Evolutionary conservation across 1,140 invertebrate genomes (phyloP), one percentile per base, ranked within the genome.

Genomic region (Diorhabda carinulata): DNA sequence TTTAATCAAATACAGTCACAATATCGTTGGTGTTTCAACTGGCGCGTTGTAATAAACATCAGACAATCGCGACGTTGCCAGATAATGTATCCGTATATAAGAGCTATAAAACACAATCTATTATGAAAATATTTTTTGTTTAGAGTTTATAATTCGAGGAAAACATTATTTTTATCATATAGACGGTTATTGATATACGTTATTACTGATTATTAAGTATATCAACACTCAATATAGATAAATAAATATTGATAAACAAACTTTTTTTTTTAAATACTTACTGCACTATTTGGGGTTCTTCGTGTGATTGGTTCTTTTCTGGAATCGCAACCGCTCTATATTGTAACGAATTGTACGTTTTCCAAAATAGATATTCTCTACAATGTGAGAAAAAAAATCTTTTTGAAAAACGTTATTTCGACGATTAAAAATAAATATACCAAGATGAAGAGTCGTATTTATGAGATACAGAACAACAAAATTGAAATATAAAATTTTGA

Each of bases 291-390:
- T 89, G 86, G 70, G 87, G 87, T 72, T 89, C 87, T 68, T 90
- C 89, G 60, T 85, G 78, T 9, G 86, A 84, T 64, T 86, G 85
- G 57, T 84, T 85, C 82, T 92, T 92, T 58, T 90, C 85, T 3
- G 91, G 90, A 58, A 90, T 86, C 41, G 90, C 84, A 2, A 94
- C 91, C 41, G 91, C 91, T 66, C 88, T 83, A 69, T 91, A 86
- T 77, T 88, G 84, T 67, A 87, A 73, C 61, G 87, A 81, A 77
- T 90, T 91, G 78, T 92, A 92, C 0, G 91, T 90, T 82, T 89
- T 91, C 91, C 92, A 93, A 78, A 93, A 89, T 43, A 93, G 82
- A 82, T 91, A 91, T 82, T 94, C 92, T 70, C 92, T 84, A 69
- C 47, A 80, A 77, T 68, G 65, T 75, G 25, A 25, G 25, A 25